Evolutionary conservation across 2,113 vertebrate genomes (phyloP).

Genomic region (Anhinga rufa): DNA sequence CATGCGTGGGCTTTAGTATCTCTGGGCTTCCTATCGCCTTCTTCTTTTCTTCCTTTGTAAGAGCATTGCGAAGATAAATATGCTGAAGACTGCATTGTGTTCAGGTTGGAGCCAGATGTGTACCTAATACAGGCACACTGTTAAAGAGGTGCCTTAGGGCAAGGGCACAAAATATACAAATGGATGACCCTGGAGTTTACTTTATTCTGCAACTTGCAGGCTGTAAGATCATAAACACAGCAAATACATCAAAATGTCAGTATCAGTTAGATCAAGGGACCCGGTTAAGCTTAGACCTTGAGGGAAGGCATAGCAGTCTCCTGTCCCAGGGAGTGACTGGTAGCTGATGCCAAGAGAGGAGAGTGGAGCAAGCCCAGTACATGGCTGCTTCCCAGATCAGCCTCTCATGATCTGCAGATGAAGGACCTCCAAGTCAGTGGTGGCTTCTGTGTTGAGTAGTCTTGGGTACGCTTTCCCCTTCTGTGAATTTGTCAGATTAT

Average conservation of each 20-base stretch:
- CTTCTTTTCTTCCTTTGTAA: not conserved
- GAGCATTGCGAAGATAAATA: not conserved
- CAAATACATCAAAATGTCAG: not conserved
- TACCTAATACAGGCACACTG: not conserved
- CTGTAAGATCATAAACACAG: not conserved
- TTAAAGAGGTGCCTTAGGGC: not conserved
- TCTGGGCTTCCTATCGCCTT: not conserved
- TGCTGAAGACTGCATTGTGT: not conserved
- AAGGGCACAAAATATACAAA: not conserved
- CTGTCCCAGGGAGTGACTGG: not conserved
- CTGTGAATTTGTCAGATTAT: not conserved
- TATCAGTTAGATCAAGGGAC: not conserved
- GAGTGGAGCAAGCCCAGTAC: not conserved
- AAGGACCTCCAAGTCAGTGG: not conserved
- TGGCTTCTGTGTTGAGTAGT: not conserved
- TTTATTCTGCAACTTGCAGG: not conserved
- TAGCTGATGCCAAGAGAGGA: not conserved
- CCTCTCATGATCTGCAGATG: not conserved
- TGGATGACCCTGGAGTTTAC: not conserved
- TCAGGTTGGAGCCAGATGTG: not conserved
- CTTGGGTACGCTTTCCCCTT: not conserved
- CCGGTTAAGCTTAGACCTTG: not conserved
- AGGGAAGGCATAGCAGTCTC: not conserved
- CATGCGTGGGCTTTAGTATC: accelerated
- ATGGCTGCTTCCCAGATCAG: not conserved